Evolutionary conservation across 1,140 invertebrate genomes (phyloP).

Genomic region (Lutraria rhynchaena): DNA sequence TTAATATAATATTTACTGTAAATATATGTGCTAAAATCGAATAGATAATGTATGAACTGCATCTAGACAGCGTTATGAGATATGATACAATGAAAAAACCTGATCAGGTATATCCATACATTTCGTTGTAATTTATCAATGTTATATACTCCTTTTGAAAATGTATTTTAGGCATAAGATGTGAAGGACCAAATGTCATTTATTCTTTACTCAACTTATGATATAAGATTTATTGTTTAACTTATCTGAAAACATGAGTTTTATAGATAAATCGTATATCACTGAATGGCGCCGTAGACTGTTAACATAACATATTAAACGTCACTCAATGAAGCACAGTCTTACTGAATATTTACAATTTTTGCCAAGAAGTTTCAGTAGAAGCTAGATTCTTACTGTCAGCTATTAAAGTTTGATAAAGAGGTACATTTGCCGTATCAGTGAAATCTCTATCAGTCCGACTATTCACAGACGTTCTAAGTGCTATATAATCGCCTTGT

Average conservation of each 20-base stretch:
- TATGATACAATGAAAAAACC: no score
- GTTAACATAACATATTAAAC: constrained; percentile 10
- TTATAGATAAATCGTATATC: constrained; percentile 17
- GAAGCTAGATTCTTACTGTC: constrained; percentile 11
- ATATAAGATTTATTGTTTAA: constrained; percentile 31
- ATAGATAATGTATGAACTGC: no score
- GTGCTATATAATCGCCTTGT: constrained; percentile 42
- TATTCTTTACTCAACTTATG: constrained; percentile 5
- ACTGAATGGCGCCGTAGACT: constrained; percentile 16
- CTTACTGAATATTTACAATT: constrained; percentile 18
- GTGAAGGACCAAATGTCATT: neutral
- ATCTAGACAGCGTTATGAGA: no score
- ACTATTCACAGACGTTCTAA: constrained; percentile 32
- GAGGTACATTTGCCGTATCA: constrained; percentile 39
- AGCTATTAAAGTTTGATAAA: constrained; percentile 43
- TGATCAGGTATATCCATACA: no score
- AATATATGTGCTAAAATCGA: no score
- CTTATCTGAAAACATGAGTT: constrained; percentile 14
- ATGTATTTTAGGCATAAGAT: no score
- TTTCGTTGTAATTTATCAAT: no score
- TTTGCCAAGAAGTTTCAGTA: constrained; percentile 9
- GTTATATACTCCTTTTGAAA: no score
- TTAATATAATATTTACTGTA: no score
- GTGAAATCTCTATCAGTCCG: constrained; percentile 12
- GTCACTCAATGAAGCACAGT: neutral